Evolutionary conservation across 2,888 invertebrate species (phyloP).

Genomic region (Crematogaster levior): DNA sequence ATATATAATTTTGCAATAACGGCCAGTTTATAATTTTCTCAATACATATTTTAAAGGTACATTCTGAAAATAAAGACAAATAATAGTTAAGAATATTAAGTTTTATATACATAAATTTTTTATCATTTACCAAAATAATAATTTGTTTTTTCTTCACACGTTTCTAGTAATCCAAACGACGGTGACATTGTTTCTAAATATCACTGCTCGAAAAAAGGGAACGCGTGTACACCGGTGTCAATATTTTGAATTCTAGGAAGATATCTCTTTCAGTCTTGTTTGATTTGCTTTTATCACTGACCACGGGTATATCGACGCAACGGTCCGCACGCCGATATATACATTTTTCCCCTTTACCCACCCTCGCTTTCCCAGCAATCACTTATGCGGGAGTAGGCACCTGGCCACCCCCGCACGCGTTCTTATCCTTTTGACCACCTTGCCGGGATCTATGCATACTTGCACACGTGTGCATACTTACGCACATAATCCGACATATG

Average conservation of each 20-base stretch:
- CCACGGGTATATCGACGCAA: slow-evolving; percentile 58
- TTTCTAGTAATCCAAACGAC: background rate
- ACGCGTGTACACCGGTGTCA: slow-evolving; percentile 27
- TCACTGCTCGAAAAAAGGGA: background rate
- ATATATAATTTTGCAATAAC: no score
- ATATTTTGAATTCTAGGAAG: slow-evolving; percentile 57
- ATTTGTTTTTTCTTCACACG: background rate
- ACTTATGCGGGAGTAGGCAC: slow-evolving; percentile 73
- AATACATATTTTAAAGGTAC: background rate
- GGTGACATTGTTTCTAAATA: slow-evolving; percentile 10
- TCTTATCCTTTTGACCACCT: slow-evolving; percentile 73
- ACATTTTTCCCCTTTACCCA: slow-evolving; percentile 59
- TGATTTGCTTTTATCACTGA: slow-evolving; percentile 71
- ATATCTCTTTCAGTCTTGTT: slow-evolving; percentile 67
- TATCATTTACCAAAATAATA: background rate
- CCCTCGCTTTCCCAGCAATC: slow-evolving; percentile 70
- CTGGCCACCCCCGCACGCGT: slow-evolving; percentile 79
- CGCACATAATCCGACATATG: slow-evolving; percentile 41
- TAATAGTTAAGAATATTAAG: background rate
- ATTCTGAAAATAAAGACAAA: background rate
- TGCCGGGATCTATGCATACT: slow-evolving; percentile 67
- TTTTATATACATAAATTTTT: background rate
- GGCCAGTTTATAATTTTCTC: background rate
- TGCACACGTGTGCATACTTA: slow-evolving; percentile 55
- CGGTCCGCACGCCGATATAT: slow-evolving; percentile 59